phyloP scores from a whole-genome alignment of 2,888 invertebrate genomes.

The Beris chalybata region DNA sequence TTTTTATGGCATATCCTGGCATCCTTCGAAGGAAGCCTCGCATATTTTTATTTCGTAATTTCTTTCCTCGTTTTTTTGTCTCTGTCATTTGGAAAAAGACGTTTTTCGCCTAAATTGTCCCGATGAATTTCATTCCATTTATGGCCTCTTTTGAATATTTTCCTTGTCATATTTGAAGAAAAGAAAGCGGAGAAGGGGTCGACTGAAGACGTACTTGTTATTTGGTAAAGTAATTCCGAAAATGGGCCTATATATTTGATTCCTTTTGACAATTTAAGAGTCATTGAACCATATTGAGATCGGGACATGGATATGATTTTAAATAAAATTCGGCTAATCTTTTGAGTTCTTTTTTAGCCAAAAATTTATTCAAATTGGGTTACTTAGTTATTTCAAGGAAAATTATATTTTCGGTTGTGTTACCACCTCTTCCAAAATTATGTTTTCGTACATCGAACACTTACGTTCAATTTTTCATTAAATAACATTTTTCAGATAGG shows the following conservation, averaged over 20 bases:
- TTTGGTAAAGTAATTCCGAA: conserved; percentile 26
- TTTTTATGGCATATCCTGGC: conserved; percentile 35
- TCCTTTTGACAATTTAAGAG: conserved; percentile 30
- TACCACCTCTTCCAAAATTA: too few species aligned
- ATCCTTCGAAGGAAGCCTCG: too few species aligned
- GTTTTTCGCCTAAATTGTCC: conserved; percentile 29
- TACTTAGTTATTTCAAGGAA: too few species aligned
- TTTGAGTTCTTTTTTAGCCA: too few species aligned
- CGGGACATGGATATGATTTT: background rate
- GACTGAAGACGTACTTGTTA: background rate
- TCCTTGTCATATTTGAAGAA: conserved; percentile 25
- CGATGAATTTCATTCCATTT: conserved; percentile 30
- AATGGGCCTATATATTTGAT: conserved; percentile 19
- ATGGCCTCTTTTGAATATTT: conserved; percentile 25
- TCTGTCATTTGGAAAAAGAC: conserved; percentile 1
- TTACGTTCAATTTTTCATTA: too few species aligned
- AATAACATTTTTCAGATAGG: too few species aligned
- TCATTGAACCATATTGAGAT: conserved; percentile 29
- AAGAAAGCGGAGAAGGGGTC: conserved; percentile 17
- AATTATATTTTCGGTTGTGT: too few species aligned
- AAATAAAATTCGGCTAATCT: too few species aligned
- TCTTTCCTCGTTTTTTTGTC: too few species aligned
- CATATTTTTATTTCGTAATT: too few species aligned
- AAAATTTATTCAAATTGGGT: too few species aligned
- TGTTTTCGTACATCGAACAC: too few species aligned